A percentile compares a stretch with the other conserved stretches of the same genome.
Evolutionary conservation across 1,140 invertebrate genomes (phyloP).

Genomic region (Melitaea cinxia): DNA sequence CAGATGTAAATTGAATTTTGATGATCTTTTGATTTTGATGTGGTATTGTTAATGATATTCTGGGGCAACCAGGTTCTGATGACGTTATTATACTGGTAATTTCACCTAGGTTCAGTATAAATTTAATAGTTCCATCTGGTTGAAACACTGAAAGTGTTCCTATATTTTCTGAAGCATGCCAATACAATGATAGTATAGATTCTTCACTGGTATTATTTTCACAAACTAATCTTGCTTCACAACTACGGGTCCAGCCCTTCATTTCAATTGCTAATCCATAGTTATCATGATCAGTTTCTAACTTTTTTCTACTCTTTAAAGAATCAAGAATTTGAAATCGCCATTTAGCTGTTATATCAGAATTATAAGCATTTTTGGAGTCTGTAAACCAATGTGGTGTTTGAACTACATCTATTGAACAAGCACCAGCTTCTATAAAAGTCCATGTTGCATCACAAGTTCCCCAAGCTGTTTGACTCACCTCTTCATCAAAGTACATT

Average conservation of each 20-base stretch:
- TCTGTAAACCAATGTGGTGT: slow-evolving; percentile 89
- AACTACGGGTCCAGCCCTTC: slow-evolving; percentile 91
- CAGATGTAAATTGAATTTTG: slow-evolving; percentile 88
- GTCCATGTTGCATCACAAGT: slow-evolving; percentile 90
- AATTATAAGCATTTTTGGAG: slow-evolving; percentile 81
- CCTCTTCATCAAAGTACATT: slow-evolving; percentile 89
- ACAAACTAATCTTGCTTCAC: slow-evolving; percentile 87
- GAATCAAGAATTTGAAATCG: slow-evolving; percentile 87
- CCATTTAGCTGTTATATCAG: slow-evolving; percentile 88
- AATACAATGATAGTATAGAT: slow-evolving; percentile 91
- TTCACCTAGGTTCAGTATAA: slow-evolving; percentile 85
- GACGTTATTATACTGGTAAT: slow-evolving; percentile 88
- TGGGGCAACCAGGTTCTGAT: slow-evolving; percentile 89
- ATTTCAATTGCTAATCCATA: slow-evolving; percentile 90
- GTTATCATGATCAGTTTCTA: slow-evolving; percentile 80
- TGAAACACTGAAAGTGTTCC: slow-evolving; percentile 90
- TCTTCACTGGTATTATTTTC: slow-evolving; percentile 85
- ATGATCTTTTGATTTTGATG: slow-evolving; percentile 83
- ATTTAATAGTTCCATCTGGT: slow-evolving; percentile 88
- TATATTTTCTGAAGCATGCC: slow-evolving; percentile 84
- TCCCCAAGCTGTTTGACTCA: slow-evolving; percentile 86
- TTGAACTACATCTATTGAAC: slow-evolving; percentile 85
- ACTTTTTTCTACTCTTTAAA: slow-evolving; percentile 83
- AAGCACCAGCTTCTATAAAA: slow-evolving; percentile 90
- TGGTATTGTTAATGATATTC: slow-evolving; percentile 87